These are phyloP conservation scores for Pollenia angustigena DNA, from an alignment of 2,888 invertebrate species.

Conservation along the genomic window DNA sequence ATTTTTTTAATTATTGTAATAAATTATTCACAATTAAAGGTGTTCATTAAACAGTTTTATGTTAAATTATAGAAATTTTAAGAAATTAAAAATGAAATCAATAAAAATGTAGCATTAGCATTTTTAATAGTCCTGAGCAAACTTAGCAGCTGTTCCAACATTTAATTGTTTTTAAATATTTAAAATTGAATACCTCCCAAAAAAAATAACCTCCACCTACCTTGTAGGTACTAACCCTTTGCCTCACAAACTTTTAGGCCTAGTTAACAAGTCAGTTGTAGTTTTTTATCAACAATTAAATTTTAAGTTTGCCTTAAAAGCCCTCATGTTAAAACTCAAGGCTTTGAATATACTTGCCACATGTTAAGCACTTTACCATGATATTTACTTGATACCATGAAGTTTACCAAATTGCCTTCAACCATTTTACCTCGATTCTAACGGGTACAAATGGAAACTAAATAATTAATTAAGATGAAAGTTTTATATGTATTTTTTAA, in stretches of 20 bases:
- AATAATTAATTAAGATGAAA: slow-evolving; percentile 38
- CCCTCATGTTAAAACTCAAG: slow-evolving; percentile 35
- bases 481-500: slow-evolving; percentile 9
- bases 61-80: no score
- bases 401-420: neutral
- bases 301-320: neutral
- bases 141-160: neutral
- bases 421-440: neutral
- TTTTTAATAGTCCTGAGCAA: no score
- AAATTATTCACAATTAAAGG: no score
- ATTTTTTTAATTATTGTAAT: no score
- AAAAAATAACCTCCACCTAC: neutral
- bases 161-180: neutral
- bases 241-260: neutral
- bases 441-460: slow-evolving; percentile 7
- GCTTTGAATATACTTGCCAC: slow-evolving; percentile 4
- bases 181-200: slow-evolving; percentile 20
- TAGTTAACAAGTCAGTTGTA: neutral
- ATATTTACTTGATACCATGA: neutral
- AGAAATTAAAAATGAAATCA: no score
- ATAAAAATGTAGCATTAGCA: neutral
- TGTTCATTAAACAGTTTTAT: no score
- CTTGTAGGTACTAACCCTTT: neutral
- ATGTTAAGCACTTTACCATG: slow-evolving; percentile 14
- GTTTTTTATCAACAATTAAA: slow-evolving; percentile 13